Base-by-base conservation (phyloP, 2,113 vertebrate species). In the Eira barbara region DNA sequence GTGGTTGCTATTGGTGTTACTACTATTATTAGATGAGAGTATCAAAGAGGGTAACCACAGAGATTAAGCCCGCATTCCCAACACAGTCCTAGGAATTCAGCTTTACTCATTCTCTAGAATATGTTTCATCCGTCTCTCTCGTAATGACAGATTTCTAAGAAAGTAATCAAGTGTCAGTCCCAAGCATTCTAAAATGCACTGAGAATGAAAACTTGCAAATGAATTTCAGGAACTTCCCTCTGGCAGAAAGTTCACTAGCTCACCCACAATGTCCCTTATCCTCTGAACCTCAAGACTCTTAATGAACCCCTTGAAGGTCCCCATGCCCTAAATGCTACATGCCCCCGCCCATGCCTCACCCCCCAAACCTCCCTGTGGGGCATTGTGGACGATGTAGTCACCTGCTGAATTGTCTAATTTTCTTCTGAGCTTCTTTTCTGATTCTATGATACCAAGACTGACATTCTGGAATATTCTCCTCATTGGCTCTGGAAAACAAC, bases 131-230 rank as follows among this genome's bases (percentile, higher is more conserved):
- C 93, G 65, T 27, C 90, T 82, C 91, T 98, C 74, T 95, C 95
- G 95, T 45, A 96, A 97, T 86, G 63, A 97, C 61, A 97, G 2
- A 14, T 96, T 65, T 92, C 90, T 91, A 94, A 25, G 27, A 90
- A 97, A 79, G 69, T 45, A 79, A 90, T 39, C 84, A 90, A 93
- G 42, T 65, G n/a, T 80, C 29, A 25, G 65, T 57, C 25, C n/a
- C 49, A 94, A 82, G 23, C 8, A 52, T 71, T 79, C 80, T 85
- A 25, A 93, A 91, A 52, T 18, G 4, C 52, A 65, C 9, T 31
- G 7, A 49, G 34, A 65, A 29, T 7, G 74, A 86, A 92, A 92
- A 39, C 12, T 74, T 82, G 34, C 45, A 63, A 52, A 71, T 63
- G 71, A 42, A 31, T 87, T 90, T 89, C 96, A 42, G 42, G 79